These are phyloP conservation scores for Perizoma affinitatum DNA, from an alignment of 2,888 invertebrate genomes.

Conservation along the genomic window DNA sequence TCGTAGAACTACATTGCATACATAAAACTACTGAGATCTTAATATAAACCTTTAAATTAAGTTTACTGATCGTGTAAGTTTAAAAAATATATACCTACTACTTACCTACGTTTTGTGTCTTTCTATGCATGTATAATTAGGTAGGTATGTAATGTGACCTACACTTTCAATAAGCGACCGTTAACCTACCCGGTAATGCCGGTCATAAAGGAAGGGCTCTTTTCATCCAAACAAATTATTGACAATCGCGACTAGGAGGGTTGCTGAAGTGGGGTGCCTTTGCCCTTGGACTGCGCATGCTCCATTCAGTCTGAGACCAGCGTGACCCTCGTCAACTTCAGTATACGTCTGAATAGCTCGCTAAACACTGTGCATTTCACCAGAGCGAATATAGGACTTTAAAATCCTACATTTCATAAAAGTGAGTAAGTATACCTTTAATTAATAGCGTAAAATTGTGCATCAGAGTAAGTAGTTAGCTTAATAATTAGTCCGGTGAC, in stretches of 20 bases:
- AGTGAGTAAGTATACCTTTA: slow-evolving; percentile 60
- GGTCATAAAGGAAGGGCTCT: slow-evolving; percentile 26
- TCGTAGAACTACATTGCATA: no score
- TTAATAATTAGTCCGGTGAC: slow-evolving; percentile 7
- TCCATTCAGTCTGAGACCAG: slow-evolving; percentile 62
- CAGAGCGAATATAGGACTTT: slow-evolving; percentile 62
- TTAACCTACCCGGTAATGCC: slow-evolving; percentile 10
- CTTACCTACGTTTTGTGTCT: no score
- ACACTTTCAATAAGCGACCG: slow-evolving; percentile 12
- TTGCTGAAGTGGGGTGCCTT: slow-evolving; percentile 62
- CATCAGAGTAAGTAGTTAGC: slow-evolving; percentile 5
- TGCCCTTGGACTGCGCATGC: slow-evolving; percentile 70
- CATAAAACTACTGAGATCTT: no score
- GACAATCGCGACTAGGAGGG: slow-evolving; percentile 54
- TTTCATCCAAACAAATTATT: slow-evolving; percentile 54
- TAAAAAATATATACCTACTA: no score
- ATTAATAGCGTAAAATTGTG: slow-evolving; percentile 12
- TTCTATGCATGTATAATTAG: no score
- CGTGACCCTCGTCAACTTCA: slow-evolving; percentile 68
- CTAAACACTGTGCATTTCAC: slow-evolving; percentile 49
- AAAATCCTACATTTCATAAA: slow-evolving; percentile 72
- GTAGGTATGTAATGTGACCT: not conserved
- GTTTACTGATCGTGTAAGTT: no score
- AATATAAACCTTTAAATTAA: no score
- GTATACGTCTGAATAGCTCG: slow-evolving; percentile 68